Percentiles rank a stretch among this genome's conserved stretches.
These are phyloP conservation scores for Himalopsyche tibetana DNA, from an alignment of 2,888 invertebrate genomes.

Conservation along the genomic window DNA sequence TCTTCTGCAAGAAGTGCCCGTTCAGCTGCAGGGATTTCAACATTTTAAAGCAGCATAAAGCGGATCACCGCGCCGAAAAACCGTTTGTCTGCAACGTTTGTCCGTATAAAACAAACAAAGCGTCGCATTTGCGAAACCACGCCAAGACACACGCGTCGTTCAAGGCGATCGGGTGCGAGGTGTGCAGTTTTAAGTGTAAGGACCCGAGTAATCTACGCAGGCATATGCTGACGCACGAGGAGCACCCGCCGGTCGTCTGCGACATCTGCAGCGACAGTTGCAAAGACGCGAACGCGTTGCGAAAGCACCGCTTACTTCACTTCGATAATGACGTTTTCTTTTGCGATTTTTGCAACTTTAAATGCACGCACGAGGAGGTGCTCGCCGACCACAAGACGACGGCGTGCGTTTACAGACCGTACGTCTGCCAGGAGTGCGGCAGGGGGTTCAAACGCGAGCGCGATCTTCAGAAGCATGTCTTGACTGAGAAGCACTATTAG, in stretches of 20 bases:
- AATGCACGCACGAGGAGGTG: not conserved
- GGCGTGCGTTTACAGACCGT: not conserved
- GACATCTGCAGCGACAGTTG: slow-evolving; percentile 6
- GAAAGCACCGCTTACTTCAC: not conserved
- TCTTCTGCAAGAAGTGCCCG: slow-evolving; percentile 10
- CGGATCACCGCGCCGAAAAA: not conserved
- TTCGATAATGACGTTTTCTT: not conserved
- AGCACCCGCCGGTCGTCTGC: not conserved
- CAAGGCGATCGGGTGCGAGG: not conserved
- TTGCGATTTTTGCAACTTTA: slow-evolving; percentile 1
- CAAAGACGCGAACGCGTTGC: not conserved
- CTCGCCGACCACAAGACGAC: not conserved
- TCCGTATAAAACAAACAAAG: not conserved
- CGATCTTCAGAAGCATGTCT: not conserved
- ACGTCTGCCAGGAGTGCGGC: not conserved
- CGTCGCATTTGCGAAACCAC: not conserved
- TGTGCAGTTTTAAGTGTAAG: not conserved
- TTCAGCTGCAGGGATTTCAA: slow-evolving; percentile 4
- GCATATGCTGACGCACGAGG: not conserved
- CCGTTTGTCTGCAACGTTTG: not conserved
- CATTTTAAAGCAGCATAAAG: not conserved
- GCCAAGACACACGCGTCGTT: not conserved
- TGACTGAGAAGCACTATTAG: too few relatives aligned
- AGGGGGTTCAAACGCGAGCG: not conserved
- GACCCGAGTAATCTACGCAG: slow-evolving; percentile 6